Percentiles rank a stretch among this genome's conserved stretches.
Evolutionary conservation across 1,140 invertebrate species (phyloP).

Genomic region (Acyrthosiphon pisum): DNA sequence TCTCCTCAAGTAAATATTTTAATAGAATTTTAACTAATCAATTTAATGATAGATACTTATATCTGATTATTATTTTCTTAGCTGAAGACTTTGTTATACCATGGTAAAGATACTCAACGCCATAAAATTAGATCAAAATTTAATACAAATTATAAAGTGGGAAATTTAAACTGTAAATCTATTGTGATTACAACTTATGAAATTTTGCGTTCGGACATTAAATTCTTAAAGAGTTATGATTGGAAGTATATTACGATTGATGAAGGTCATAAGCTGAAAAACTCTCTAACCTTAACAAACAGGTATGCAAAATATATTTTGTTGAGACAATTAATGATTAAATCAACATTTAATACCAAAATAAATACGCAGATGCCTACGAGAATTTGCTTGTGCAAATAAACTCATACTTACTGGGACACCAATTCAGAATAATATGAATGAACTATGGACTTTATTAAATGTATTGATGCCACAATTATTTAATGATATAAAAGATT

Average conservation of each 20-base stretch:
- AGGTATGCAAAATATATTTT: constrained; percentile 63
- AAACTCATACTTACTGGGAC: constrained; percentile 78
- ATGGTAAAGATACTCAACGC: constrained; percentile 65
- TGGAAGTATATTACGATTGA: constrained; percentile 78
- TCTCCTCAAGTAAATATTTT: constrained; percentile 65
- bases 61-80: constrained; percentile 58
- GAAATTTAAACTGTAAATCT: constrained; percentile 62
- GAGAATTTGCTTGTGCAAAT: constrained; percentile 64
- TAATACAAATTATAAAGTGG: constrained; percentile 61
- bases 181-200: constrained; percentile 72
- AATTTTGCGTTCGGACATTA: constrained; percentile 66
- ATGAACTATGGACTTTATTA: constrained; percentile 77
- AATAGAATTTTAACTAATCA: constrained; percentile 58
- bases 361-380: constrained; percentile 62
- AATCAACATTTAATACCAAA: constrained; percentile 14
- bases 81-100: constrained; percentile 69
- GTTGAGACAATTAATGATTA: neutral
- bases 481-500: constrained; percentile 73
- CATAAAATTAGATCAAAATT: constrained; percentile 62
- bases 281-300: constrained; percentile 68
- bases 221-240: constrained; percentile 63
- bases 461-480: constrained; percentile 77
- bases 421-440: constrained; percentile 78
- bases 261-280: constrained; percentile 79
- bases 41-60: neutral